A percentile compares a stretch with the other conserved stretches of the same genome.
These are phyloP conservation scores for Montipora foliosa DNA, from an alignment of 64 coral and sea anemone species.

Conservation along the genomic window DNA sequence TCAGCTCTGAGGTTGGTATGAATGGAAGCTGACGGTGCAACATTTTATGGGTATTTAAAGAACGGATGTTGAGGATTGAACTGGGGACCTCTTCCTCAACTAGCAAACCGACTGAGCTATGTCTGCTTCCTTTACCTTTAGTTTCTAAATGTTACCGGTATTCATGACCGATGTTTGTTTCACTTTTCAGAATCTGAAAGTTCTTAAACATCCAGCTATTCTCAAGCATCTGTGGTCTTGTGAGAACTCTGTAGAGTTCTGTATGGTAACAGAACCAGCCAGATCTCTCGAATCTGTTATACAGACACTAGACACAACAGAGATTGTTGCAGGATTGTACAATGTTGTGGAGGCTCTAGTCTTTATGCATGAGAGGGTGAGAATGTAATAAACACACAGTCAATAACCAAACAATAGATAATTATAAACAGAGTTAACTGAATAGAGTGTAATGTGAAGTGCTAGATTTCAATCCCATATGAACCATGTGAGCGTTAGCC, in stretches of 20 bases:
- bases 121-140: no score
- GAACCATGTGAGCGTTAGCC: no score
- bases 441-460: no score
- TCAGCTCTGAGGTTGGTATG: no score
- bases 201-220: slow-evolving; percentile 87
- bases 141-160: no score
- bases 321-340: slow-evolving; percentile 93
- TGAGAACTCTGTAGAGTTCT: slow-evolving; percentile 81
- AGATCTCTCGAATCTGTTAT: slow-evolving; percentile 75
- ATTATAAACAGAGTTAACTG: no score
- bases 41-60: no score
- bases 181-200: slow-evolving; percentile 75
- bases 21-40: no score
- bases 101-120: no score
- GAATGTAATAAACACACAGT: not conserved
- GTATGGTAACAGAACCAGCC: slow-evolving; percentile 91
- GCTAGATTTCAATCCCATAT: no score
- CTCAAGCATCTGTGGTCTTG: slow-evolving; percentile 84
- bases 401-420: not conserved
- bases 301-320: slow-evolving; percentile 65
- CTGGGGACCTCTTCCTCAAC: no score
- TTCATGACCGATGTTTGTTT: not conserved
- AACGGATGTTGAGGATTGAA: no score
- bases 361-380: slow-evolving; percentile 96
- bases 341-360: slow-evolving; percentile 87